Conservation (phyloP, 2,888 invertebrate genomes). For the Andricus curvator region DNA sequence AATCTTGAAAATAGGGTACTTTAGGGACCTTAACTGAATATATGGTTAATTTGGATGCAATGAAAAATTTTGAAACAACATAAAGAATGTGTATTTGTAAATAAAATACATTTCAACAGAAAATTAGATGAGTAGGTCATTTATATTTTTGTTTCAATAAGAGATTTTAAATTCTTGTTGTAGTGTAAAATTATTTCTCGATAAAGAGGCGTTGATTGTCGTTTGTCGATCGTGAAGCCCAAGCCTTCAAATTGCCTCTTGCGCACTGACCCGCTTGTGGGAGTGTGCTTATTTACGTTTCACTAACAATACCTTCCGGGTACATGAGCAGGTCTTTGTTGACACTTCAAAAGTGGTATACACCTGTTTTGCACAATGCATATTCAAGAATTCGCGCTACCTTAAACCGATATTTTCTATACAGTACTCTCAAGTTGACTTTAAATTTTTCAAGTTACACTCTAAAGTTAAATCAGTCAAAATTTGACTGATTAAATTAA, state of each 20-base stretch:
- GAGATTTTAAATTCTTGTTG: not conserved
- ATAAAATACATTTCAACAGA: not conserved
- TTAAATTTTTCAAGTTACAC: too few species aligned
- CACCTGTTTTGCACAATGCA: conserved; percentile 18
- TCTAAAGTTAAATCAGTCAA: too few species aligned
- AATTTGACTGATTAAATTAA: too few species aligned
- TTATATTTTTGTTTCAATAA: not conserved
- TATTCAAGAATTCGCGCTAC: not conserved
- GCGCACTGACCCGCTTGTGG: conserved; percentile 33
- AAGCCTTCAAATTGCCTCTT: conserved; percentile 35
- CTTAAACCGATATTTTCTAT: not conserved
- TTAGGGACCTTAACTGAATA: too few species aligned
- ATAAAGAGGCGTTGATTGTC: conserved; percentile 5
- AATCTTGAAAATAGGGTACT: too few species aligned
- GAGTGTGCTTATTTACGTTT: conserved; percentile 37
- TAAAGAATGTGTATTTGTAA: not conserved
- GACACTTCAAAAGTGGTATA: conserved; percentile 33
- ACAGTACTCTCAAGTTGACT: not conserved
- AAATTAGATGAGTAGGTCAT: not conserved
- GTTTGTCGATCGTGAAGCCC: conserved; percentile 21
- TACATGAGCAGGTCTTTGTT: conserved; percentile 37
- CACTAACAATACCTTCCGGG: conserved; percentile 36
- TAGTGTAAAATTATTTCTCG: not conserved
- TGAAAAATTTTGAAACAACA: not conserved
- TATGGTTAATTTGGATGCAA: not conserved